Evolutionary conservation across 2,113 vertebrate genomes (phyloP), one percentile per base, ranked within the genome.

Genomic region (Anser cygnoides): DNA sequence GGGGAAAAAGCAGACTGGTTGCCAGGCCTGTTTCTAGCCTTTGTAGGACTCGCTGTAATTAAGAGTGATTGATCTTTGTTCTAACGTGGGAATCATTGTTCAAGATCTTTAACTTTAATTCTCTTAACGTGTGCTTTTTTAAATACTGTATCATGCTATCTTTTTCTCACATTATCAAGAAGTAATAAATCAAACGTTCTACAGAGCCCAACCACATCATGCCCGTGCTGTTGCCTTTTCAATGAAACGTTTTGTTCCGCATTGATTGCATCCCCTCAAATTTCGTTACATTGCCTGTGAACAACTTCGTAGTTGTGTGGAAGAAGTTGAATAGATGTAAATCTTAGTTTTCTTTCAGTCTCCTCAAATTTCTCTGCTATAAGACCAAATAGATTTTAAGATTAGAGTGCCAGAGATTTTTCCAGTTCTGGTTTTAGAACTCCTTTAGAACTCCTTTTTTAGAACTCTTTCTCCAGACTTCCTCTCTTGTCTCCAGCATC

Each of bases 121-220:
- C 65, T 41, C 57, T 86, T 72, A 19, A 52, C 31, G 1, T 9
- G 52, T 70, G 35, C 76, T 84, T 65, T 86, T 90, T 90, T 81
- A 58, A 78, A 43, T 84, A 37, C 16, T 84, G 12, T 46, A 21
- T 35, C 65, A 19, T 2, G 10, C 55, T 93, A 15, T 63, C 84
- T 88, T 68, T 92, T 63, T 10, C 43, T 77, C 26, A 8, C 33
- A 5, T 29, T 92, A 68, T 71, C 57, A 28, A 16, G 31, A 67
- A 61, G 73, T 61, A 26, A 72, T 86, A 68, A 92, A 90, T 95
- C 79, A 86, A 16, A 66, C 65, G 88, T 77, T 55, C 79, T 41
- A 7, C 79, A 10, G 46, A 43, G 29, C 82, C 72, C 22, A 4
- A 75, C 74, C 3, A 1, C 28, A 13, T 31, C 23, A 2, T 62